Base-by-base conservation (phyloP, 2,888 invertebrate genomes). In the Stenodema calcarata region DNA sequence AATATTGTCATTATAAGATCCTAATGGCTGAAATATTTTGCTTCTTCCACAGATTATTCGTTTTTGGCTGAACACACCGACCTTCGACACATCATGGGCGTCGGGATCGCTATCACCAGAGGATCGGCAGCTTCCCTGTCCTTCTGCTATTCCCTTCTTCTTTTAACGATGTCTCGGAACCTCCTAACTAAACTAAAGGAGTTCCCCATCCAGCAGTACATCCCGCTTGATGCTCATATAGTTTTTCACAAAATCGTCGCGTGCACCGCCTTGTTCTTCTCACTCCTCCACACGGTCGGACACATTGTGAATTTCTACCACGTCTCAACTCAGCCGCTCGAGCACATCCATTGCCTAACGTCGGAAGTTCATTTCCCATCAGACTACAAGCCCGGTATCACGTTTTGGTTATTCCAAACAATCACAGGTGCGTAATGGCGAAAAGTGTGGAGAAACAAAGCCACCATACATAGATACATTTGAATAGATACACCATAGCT, bases 301-400 rank as follows among this genome's bases (percentile, higher is more conserved):
- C 99, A 99, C 90, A 95, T 98, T 91, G 97, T 99, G 44, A 99
- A 99, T 92, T 99, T 99, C 92, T 99, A 99, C 91, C 98, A 99
- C 90, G 96, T 99, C 0, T 98, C 98, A 4, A 98, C 98, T 0
- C 99, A 99, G 90, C 97, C 98, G 0, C 93, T 98, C 0, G 98
- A 97, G 90, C 97, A 99, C 91, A 92, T 99, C 0, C 94, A 95
- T 44, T 99, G 98, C 90, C 93, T 99, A 7, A 98, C 98, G 0
- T 95, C 96, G 89, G 98, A 99, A 91, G 95, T 99, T 11, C 95
- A 97, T 89, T 98, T 99, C 90, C 95, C 97, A 0, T 98, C 98
- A 0, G 98, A 98, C 91, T 97, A 97, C 90, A 95, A 96, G 90
- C 98, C 98, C 0, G 97, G 97, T 12, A 97, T 98, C 88, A 95